Evolutionary conservation across 2,888 invertebrate species (phyloP).

Genomic region (Scaptomyza cyrtandrae): DNA sequence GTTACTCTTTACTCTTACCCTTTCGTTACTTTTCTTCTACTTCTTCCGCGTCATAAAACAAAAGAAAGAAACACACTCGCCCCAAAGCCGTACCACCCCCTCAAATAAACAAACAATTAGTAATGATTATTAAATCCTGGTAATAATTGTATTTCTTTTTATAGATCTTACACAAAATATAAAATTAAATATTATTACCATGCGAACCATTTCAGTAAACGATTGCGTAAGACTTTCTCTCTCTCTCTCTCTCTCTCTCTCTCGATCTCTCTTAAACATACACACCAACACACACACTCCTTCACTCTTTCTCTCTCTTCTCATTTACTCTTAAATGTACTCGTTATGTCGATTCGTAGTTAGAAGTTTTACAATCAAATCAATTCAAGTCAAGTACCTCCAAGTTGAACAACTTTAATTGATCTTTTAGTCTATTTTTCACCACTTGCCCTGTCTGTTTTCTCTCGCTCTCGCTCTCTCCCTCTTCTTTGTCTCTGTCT

Average conservation of each 20-base stretch:
- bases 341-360: slow-evolving; percentile 63
- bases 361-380: slow-evolving; percentile 58
- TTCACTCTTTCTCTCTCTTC: slow-evolving; percentile 27
- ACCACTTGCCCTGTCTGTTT: slow-evolving; percentile 1
- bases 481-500: slow-evolving; percentile 17
- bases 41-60: slow-evolving; percentile 32
- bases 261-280: slow-evolving; percentile 23
- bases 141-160: slow-evolving; percentile 53
- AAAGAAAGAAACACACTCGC: slow-evolving; percentile 12
- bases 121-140: slow-evolving; percentile 41
- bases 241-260: slow-evolving; percentile 40
- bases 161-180: slow-evolving; percentile 32
- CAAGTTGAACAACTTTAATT: slow-evolving; percentile 42
- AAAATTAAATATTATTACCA: slow-evolving; percentile 13
- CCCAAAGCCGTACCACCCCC: slow-evolving; percentile 30
- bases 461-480: slow-evolving; percentile 10
- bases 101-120: slow-evolving; percentile 9
- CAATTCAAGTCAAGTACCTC: slow-evolving; percentile 29
- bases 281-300: slow-evolving; percentile 3
- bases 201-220: slow-evolving; percentile 59
- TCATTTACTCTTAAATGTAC: slow-evolving; percentile 41
- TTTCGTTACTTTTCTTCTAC: neutral
- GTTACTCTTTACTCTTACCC: slow-evolving; percentile 10
- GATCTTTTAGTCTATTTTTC: slow-evolving; percentile 28
- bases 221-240: slow-evolving; percentile 47